Base-by-base conservation (phyloP, 2,888 invertebrate genomes). In the Isotomurus palustris region DNA sequence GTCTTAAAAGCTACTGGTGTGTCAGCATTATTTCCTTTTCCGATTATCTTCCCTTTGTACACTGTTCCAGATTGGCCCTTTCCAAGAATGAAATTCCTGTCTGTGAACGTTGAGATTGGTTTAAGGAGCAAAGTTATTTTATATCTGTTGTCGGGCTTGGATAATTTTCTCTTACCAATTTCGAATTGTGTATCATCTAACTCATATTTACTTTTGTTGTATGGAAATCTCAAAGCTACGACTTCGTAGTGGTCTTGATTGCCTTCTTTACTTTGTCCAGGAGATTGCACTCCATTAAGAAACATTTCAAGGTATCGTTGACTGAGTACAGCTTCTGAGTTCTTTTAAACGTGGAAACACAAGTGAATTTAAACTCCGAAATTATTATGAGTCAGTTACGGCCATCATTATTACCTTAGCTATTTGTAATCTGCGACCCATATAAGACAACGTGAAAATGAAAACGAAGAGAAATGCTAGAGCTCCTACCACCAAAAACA, bases 1-100 rank as follows among this genome's bases (percentile, higher is more conserved):
- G 52, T 52, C 28, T 52, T 52, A 17, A 52, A 28, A 21, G 52
- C 52, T 25, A 52, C 21, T 40, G 40, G 21, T n/a, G n/a, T n/a
- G n/a, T n/a, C n/a, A n/a, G n/a, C n/a, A n/a, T n/a, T n/a, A 3
- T n/a, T n/a, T 12, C 12, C 25, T 6, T n/a, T 14, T 21, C 51
- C 51, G 14, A 38, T n/a, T 10, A 51, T 38, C 19, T 21, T 12
- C n/a, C 51, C 51, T n/a, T 17, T n/a, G 27, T 38, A 51, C 8
- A 51, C 36, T 12, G 40, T 51, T 19, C 51, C 51, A 14, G 27
- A 51, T 24, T 51, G 51, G 2, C 51, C 51, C 19, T 51, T 36
- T 2, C 51, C 51, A n/a, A 51, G 21, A n/a, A 32, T 14, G 6
- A n/a, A 38, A n/a, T 8, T 22, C 17, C 14, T 14, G 17, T 51